phyloP scores from a whole-genome alignment of 1,140 invertebrate species.

The Drosophila willistoni region DNA sequence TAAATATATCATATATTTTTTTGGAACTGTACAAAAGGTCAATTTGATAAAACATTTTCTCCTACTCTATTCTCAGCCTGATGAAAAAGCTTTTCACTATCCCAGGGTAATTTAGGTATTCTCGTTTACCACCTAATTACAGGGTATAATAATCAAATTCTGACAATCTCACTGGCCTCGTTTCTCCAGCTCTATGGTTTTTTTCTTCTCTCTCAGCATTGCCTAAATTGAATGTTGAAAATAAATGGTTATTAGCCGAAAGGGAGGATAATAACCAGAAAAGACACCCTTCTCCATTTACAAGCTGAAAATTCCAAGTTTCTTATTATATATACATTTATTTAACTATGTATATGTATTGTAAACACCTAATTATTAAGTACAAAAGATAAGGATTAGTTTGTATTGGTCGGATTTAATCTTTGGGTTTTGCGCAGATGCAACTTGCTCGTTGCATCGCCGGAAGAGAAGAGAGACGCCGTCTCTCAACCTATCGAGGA shows the following conservation, averaged over 20 bases:
- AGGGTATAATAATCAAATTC: conserved; percentile 15
- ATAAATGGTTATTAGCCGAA: conserved; percentile 36
- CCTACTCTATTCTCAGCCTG: too few relatives aligned
- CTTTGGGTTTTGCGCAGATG: too few relatives aligned
- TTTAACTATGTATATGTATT: background rate
- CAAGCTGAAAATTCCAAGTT: conserved; percentile 9
- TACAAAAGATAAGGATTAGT: too few relatives aligned
- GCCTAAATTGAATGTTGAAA: conserved; percentile 51
- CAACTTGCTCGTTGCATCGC: too few relatives aligned
- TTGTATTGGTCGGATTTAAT: too few relatives aligned
- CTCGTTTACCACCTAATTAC: background rate
- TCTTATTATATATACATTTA: background rate
- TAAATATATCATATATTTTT: too few relatives aligned
- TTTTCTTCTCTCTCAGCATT: background rate
- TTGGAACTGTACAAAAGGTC: too few relatives aligned
- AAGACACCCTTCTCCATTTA: conserved; percentile 7
- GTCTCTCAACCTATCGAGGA: too few relatives aligned
- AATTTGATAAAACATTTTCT: too few relatives aligned
- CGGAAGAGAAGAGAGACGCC: too few relatives aligned
- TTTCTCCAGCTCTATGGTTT: background rate
- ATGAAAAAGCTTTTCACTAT: too few relatives aligned
- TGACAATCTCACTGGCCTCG: conserved; percentile 2
- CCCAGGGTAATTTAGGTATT: background rate
- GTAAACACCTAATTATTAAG: too few relatives aligned
- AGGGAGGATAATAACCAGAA: background rate